Base-by-base conservation (phyloP, 2,113 vertebrate species). In the Platysteira castanea region DNA sequence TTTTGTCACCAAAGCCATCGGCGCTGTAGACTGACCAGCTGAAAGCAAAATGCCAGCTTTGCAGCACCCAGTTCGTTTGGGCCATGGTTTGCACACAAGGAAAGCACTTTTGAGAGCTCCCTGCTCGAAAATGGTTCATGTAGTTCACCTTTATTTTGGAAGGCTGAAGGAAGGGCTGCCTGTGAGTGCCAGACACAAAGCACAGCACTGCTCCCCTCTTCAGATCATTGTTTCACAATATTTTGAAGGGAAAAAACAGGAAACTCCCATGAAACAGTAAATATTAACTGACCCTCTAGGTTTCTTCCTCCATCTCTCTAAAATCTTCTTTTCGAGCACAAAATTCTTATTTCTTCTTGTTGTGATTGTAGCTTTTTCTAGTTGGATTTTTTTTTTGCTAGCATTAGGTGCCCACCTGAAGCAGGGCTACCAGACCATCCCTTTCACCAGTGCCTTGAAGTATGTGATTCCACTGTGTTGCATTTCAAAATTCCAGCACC, bases 1-100 rank as follows among this genome's bases (percentile, higher is more conserved):
- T 54, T 39, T 77, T 76, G 13, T 20, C 1, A 1, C 59, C 61
- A 23, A 53, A 35, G 7, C 11, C 35, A 1, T 20, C 0, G 0
- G 13, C 20, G 19, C 27, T 50, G 4, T 28, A 61, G 19, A 18
- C 12, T 27, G 71, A 35, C 3, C 11, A 15, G 27, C 11, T 39
- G 67, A 71, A 93, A 69, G 18, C 11, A 46, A 68, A 74, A 41
- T 7, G 4, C 12, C 41, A 35, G 0, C 16, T 74, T 33, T 50
- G n/a, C 54, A 42, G 46, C 7, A 49, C 21, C 28, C 21, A 9
- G 35, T 4, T 37, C 5, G 2, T 74, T 70, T 78, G 82, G 74
- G 12, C 4, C 12, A 10, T 39, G 26, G 24, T 6, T 30, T 60
- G 7, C 23, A 26, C 37, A 5, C 18, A 42, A 69, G 21, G 4